Conservation (phyloP, 2,888 invertebrate species). For the Sinodicranocentrus sp. region DNA sequence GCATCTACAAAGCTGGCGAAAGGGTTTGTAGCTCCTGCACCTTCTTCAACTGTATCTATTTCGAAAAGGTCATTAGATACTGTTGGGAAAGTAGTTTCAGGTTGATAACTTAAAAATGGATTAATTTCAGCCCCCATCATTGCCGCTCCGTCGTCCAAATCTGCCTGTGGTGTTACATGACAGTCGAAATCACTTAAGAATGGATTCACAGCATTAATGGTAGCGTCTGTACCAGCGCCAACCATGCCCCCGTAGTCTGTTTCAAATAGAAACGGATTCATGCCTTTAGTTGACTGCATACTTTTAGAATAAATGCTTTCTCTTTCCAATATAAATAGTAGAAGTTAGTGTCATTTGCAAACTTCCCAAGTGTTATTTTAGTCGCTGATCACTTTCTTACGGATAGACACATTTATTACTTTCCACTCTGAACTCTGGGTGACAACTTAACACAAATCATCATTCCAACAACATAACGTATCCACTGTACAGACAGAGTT, state of each 20-base stretch:
- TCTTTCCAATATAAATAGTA: too few species aligned
- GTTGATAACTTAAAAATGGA: slow-evolving; percentile 67
- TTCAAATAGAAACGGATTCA: slow-evolving; percentile 83
- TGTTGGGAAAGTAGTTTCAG: slow-evolving; percentile 42
- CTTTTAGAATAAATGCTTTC: too few species aligned
- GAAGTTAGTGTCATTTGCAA: background rate
- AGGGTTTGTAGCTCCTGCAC: slow-evolving; percentile 69
- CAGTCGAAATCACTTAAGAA: slow-evolving; percentile 68
- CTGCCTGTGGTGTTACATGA: slow-evolving; percentile 24
- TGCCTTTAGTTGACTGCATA: slow-evolving; percentile 20
- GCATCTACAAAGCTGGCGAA: slow-evolving; percentile 70
- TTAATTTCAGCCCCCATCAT: slow-evolving; percentile 53
- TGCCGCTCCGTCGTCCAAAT: slow-evolving; percentile 51
- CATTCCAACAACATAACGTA: too few species aligned
- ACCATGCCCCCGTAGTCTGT: slow-evolving; percentile 78
- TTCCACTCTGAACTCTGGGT: too few species aligned
- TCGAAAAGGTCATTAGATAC: slow-evolving; percentile 25
- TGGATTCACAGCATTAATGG: slow-evolving; percentile 68
- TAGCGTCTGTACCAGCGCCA: slow-evolving; percentile 35
- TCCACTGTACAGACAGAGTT: too few species aligned
- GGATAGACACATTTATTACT: too few species aligned
- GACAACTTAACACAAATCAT: too few species aligned
- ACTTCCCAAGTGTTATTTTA: too few species aligned
- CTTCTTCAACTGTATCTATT: slow-evolving; percentile 28
- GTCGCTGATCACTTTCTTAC: too few species aligned